Evolutionary conservation across 2,888 invertebrate species (phyloP).

Genomic region (Tetanocera ferruginea): DNA sequence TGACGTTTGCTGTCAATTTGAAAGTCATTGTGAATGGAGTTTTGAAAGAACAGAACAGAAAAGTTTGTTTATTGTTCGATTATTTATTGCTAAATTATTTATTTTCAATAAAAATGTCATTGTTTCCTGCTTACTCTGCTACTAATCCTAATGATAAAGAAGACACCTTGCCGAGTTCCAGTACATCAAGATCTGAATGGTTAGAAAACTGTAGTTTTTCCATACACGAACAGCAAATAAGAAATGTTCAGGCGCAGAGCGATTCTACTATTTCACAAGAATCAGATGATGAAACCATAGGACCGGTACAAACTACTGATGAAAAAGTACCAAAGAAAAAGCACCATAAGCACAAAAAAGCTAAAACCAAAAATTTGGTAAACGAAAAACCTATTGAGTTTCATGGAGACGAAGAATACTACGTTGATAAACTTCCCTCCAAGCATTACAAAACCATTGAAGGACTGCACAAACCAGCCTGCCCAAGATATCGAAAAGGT

Average conservation of each 20-base stretch:
- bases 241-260: constrained; percentile 14
- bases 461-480: constrained; percentile 76
- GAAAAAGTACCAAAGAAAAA: neutral
- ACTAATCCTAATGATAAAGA: neutral
- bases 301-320: neutral
- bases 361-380: neutral
- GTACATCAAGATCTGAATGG: constrained; percentile 36
- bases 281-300: neutral
- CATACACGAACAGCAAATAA: constrained; percentile 37
- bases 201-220: constrained; percentile 50
- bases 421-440: constrained; percentile 74
- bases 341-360: neutral
- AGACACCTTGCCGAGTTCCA: neutral
- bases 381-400: constrained; percentile 54
- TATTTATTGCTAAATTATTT: neutral
- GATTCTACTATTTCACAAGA: constrained; percentile 5
- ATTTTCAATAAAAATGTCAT: constrained; percentile 42
- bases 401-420: constrained; percentile 71
- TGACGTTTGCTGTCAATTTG: no score
- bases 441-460: constrained; percentile 74
- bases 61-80: neutral
- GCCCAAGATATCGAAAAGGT: constrained; percentile 72
- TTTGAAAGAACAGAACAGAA: no score
- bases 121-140: constrained; percentile 51
- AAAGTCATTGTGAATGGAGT: no score